Conservation (phyloP, 2,888 invertebrate genomes). For the Hirtodrosophila histrioides region DNA sequence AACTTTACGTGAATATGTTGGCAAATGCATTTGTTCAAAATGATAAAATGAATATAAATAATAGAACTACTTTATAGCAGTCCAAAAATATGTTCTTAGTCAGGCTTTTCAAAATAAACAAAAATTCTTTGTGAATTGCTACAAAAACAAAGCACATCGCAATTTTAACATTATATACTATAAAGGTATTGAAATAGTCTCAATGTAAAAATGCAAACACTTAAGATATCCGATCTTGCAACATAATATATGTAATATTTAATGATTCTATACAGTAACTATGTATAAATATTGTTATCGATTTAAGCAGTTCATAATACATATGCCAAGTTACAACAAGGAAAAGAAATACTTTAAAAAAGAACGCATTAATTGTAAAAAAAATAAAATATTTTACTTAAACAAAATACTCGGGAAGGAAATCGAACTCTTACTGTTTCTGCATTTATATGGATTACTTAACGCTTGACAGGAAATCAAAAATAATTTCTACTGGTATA, state of each 20-base stretch:
- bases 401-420: slow-evolving; percentile 38
- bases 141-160: background rate
- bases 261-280: slow-evolving; percentile 29
- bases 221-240: slow-evolving; percentile 10
- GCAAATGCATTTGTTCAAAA: background rate
- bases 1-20: too few relatives aligned
- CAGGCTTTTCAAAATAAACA: slow-evolving; percentile 3
- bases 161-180: slow-evolving; percentile 5
- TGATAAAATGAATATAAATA: background rate
- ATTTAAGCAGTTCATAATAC: slow-evolving; percentile 57
- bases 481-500: slow-evolving; percentile 6
- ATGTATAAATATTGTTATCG: slow-evolving; percentile 68
- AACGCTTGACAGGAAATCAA: slow-evolving; percentile 5
- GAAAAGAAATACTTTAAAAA: slow-evolving; percentile 23
- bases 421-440: background rate
- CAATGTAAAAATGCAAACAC: slow-evolving; percentile 34
- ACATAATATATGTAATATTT: slow-evolving; percentile 25
- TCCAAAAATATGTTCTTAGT: slow-evolving; percentile 3
- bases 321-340: slow-evolving; percentile 43
- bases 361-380: slow-evolving; percentile 34
- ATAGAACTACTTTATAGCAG: background rate
- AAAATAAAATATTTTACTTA: slow-evolving; percentile 73
- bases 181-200: slow-evolving; percentile 7
- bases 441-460: background rate
- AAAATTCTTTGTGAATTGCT: too few relatives aligned